A percentile compares a stretch with the other conserved stretches of the same genome.
These are phyloP conservation scores for Bombus sylvicola DNA, from an alignment of 1,140 invertebrate species.

Conservation along the genomic window DNA sequence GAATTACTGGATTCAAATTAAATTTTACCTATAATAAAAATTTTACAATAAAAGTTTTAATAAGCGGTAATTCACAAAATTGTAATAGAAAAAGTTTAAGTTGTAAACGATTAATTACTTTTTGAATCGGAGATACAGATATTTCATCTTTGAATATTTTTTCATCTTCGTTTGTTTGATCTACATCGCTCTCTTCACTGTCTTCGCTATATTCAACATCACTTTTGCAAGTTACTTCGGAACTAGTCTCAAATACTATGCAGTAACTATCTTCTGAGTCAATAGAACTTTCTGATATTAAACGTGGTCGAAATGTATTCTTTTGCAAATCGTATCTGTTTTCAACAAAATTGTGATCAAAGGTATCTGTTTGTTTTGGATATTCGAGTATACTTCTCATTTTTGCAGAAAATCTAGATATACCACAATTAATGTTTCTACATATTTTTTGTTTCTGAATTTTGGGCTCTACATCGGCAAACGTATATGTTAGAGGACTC, in stretches of 20 bases:
- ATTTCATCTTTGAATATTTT: not conserved
- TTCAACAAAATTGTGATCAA: not conserved
- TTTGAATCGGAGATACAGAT: conserved; percentile 3
- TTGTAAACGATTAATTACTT: conserved; percentile 36
- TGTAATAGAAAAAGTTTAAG: not conserved
- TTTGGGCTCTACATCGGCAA: conserved; percentile 42
- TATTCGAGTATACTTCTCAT: conserved; percentile 51
- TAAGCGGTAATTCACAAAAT: not conserved
- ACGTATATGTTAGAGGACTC: conserved; percentile 18
- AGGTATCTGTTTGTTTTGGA: conserved; percentile 4
- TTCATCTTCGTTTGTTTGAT: conserved; percentile 29
- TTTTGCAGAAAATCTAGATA: conserved; percentile 29
- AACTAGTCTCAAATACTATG: conserved; percentile 75
- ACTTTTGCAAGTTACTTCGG: conserved; percentile 44
- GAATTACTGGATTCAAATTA: conserved; percentile 81
- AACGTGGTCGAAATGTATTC: conserved; percentile 50
- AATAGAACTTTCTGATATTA: conserved; percentile 75
- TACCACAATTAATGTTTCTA: conserved; percentile 4
- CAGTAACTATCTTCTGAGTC: conserved; percentile 80
- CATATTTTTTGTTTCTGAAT: conserved; percentile 18
- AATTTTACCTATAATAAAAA: conserved; percentile 85
- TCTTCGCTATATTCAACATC: conserved; percentile 47
- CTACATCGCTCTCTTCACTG: conserved; percentile 29
- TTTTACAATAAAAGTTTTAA: conserved; percentile 15
- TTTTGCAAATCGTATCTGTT: conserved; percentile 25